Conservation (phyloP, 2,113 vertebrate genomes). For the Ctenodactylus gundi region DNA sequence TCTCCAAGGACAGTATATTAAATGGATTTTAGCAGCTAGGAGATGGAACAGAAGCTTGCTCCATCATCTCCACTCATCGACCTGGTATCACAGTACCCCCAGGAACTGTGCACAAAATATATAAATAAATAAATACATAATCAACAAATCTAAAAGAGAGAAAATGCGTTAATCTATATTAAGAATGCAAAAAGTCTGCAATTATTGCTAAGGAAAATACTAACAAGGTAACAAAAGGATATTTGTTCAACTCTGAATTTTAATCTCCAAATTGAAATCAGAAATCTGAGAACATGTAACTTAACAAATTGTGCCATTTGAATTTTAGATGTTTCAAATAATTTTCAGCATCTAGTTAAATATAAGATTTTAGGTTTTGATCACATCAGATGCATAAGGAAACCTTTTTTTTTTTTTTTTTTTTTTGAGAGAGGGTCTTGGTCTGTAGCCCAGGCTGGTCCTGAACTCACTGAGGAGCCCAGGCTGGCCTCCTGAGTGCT, state of each 20-base stretch:
- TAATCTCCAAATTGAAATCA: conserved; percentile 20
- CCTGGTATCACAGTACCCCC: too few relatives aligned
- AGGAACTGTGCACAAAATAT: too few relatives aligned
- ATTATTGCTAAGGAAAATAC: neutral
- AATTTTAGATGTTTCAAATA: conserved; percentile 22
- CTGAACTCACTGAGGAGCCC: too few relatives aligned
- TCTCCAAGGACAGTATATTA: too few relatives aligned
- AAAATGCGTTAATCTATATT: neutral
- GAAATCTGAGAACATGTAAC: neutral
- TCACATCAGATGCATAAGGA: neutral
- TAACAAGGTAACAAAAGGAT: neutral
- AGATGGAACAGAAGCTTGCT: too few relatives aligned
- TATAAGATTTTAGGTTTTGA: neutral
- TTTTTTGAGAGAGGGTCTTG: too few relatives aligned
- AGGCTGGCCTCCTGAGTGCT: too few relatives aligned
- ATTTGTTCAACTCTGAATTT: neutral
- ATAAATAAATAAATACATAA: neutral
- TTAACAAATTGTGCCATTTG: neutral
- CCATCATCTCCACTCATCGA: too few relatives aligned
- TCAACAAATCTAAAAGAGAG: neutral
- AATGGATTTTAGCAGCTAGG: too few relatives aligned
- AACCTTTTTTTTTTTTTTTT: too few relatives aligned
- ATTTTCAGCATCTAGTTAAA: conserved; percentile 12
- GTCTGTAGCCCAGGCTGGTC: too few relatives aligned
- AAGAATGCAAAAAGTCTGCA: neutral